A percentile compares a stretch with the other conserved stretches of the same genome.
These are phyloP conservation scores for Neodon shergylaensis DNA, from an alignment of 2,113 vertebrate genomes.

Conservation along the genomic window DNA sequence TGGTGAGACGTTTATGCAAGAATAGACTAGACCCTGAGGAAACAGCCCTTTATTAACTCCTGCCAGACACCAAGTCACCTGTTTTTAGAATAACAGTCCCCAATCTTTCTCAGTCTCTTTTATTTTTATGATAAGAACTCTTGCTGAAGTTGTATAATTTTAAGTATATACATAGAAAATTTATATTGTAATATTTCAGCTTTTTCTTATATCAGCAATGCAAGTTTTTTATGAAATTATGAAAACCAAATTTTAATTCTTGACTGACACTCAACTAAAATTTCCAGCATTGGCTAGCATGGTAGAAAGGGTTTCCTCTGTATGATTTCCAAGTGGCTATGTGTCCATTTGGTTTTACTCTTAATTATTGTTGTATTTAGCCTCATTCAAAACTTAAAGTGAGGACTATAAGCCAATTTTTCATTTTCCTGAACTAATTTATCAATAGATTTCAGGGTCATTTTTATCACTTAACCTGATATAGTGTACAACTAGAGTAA, in stretches of 20 bases:
- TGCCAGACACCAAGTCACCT: neutral
- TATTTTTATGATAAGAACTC: neutral
- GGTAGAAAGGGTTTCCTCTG: neutral
- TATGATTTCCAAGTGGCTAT: neutral
- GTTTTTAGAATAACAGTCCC: neutral
- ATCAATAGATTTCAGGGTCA: neutral
- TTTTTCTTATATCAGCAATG: neutral
- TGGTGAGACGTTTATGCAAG: neutral
- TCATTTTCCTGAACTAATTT: slow-evolving; percentile 30
- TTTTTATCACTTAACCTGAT: slow-evolving; percentile 39
- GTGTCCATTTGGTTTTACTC: neutral
- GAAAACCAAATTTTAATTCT: neutral
- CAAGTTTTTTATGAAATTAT: neutral
- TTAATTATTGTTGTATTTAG: slow-evolving; percentile 5
- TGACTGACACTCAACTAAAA: neutral
- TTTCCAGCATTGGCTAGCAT: neutral
- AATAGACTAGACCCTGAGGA: neutral
- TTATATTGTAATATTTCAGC: neutral
- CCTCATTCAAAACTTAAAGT: slow-evolving; percentile 30
- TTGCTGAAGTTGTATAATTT: neutral
- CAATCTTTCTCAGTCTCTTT: neutral
- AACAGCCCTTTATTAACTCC: neutral
- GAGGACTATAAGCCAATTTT: neutral
- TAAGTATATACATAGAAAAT: neutral
- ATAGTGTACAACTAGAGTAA: neutral